Percentiles rank a stretch among this genome's conserved stretches.
phyloP scores from a whole-genome alignment of 2,797 vertebrate genomes.

The Ispidina lecontei region DNA sequence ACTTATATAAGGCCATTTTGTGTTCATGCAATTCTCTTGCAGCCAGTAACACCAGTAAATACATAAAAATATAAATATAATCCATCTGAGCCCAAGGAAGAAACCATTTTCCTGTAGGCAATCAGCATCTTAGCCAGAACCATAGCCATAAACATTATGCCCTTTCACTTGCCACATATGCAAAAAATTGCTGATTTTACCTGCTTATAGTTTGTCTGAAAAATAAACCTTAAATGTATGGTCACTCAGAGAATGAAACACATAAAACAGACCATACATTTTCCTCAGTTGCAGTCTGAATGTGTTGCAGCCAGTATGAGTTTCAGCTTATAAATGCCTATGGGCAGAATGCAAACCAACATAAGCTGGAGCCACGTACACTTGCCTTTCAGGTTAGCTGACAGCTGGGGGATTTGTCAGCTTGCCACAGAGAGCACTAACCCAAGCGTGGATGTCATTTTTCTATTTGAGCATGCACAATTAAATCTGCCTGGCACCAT shows the following conservation, averaged over 20 bases:
- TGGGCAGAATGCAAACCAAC: conserved; percentile 40
- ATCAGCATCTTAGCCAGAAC: background rate
- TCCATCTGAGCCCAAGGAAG: background rate
- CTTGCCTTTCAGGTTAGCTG: conserved; percentile 65
- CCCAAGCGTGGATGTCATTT: conserved; percentile 57
- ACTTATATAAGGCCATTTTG: background rate
- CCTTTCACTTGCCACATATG: background rate
- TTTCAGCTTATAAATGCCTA: conserved; percentile 46
- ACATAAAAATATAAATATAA: conserved; percentile 31
- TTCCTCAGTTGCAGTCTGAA: background rate
- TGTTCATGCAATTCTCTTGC: background rate
- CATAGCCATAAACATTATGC: background rate
- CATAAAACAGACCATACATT: background rate
- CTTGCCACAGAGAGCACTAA: conserved; percentile 65
- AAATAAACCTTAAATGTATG: conserved; percentile 25
- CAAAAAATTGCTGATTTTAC: background rate
- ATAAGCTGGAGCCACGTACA: conserved; percentile 40
- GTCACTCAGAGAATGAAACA: conserved; percentile 19
- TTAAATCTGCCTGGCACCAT: conserved; percentile 67
- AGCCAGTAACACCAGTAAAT: background rate
- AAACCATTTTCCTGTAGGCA: background rate
- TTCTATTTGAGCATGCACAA: conserved; percentile 68
- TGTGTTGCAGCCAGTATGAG: conserved; percentile 17
- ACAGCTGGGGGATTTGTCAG: conserved; percentile 69
- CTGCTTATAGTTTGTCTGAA: background rate